Evolutionary conservation across 2,797 vertebrate species (phyloP), one percentile per base, ranked within the genome.

Genomic region (Columba guinea): DNA sequence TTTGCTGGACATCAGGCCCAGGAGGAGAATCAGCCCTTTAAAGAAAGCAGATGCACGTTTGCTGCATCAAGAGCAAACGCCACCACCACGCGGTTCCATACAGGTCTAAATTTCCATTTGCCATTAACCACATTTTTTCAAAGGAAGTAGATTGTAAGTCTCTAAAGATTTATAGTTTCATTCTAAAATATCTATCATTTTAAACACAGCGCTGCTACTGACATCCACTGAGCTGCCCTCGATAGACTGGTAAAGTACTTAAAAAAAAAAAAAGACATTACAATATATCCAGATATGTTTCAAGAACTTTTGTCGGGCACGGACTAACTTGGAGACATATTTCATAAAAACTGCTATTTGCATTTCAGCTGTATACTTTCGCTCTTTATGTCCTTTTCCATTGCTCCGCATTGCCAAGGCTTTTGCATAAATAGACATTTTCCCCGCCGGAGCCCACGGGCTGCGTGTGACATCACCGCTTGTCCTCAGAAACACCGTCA

Each of bases 201-300:
- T 60, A 94, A 97, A 96, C 30, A 6, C 93, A 81, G 94, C 58
- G 10, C 85, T 87, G 85, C 90, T 85, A 77, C 96, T 88, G 70
- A 56, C 90, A 94, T 90, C 74, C 95, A 62, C 94, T 34, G 32
- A 58, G 10, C 81, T 70, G 88, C 96, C 84, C 44, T 22, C 87
- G 96, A 96, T 95, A 90, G 93, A 68, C 95, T 97, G 97, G 93
- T 94, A 96, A 97, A 97, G 95, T 97, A 97, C 96, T 97, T 97
- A 94, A 76, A 93, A 65, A 67, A 75, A 73, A 79, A 67, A 84
- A 79, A 48, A 91, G 82, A 81, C 93, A 95, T 95, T 87, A 95
- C 87, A 97, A 97, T 96, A 94, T 96, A 96, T 95, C 94, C 94
- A 91, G 94, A 92, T 96, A 85, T 3, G 34, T 85, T 96, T 95